These are phyloP conservation scores for Hydropsyche tenuis DNA, from an alignment of 1,140 invertebrate genomes.

Conservation along the genomic window DNA sequence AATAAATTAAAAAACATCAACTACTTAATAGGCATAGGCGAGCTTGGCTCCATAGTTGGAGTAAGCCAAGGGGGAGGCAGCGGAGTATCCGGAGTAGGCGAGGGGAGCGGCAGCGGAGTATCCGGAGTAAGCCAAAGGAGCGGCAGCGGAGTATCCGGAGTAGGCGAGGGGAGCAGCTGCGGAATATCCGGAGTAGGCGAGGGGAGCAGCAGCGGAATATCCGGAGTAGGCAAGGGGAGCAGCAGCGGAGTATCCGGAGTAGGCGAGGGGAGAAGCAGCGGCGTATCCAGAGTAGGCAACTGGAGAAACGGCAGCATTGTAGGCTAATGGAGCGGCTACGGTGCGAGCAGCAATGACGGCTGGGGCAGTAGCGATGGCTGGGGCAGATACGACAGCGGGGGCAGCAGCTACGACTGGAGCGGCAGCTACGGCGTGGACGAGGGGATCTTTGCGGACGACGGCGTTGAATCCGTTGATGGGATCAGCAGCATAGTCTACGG, in stretches of 20 bases:
- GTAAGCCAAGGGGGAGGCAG: constrained; percentile 4
- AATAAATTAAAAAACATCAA: not conserved
- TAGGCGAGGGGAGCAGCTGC: constrained; percentile 12
- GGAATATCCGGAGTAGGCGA: constrained; percentile 8
- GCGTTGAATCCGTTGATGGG: constrained; percentile 63
- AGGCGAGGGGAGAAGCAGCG: constrained; percentile 50
- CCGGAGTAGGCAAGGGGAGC: constrained; percentile 26
- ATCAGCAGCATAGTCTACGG: constrained; percentile 67
- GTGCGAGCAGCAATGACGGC: constrained; percentile 17
- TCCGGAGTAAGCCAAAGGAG: constrained; percentile 40
- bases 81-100: constrained; percentile 32
- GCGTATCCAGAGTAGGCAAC: constrained; percentile 43
- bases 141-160: not conserved
- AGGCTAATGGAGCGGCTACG: constrained; percentile 43
- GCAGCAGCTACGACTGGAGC: constrained; percentile 58
- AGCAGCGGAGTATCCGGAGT: constrained; percentile 39
- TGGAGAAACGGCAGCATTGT: constrained; percentile 37
- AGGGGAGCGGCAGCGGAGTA: constrained; percentile 41
- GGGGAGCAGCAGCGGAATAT: constrained; percentile 12
- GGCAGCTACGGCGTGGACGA: constrained; percentile 38
- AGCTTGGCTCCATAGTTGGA: not conserved
- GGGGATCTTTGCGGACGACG: constrained; percentile 49
- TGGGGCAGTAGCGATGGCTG: constrained; percentile 49
- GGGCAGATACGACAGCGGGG: constrained; percentile 65
- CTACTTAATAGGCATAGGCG: constrained; percentile 44